phyloP scores from a whole-genome alignment of 64 coral and sea anemone genomes.

The Montipora sp. region DNA sequence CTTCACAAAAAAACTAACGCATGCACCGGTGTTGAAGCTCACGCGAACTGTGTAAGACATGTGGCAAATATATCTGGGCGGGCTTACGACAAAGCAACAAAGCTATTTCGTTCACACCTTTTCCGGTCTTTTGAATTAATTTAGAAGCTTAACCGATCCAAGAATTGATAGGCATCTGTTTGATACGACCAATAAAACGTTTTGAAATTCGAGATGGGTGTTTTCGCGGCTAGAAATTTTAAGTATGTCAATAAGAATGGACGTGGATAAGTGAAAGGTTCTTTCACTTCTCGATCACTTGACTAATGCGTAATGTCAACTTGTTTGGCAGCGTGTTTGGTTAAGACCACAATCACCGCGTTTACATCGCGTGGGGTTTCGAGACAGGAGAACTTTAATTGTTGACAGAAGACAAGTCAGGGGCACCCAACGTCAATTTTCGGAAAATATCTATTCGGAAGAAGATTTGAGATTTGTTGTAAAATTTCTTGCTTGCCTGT shows the following conservation, averaged over 20 bases:
- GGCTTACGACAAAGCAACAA: slow-evolving; percentile 6
- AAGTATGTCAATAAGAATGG: slow-evolving; percentile 32
- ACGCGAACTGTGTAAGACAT: background rate
- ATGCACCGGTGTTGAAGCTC: background rate
- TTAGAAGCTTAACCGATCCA: background rate
- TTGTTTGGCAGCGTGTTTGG: background rate
- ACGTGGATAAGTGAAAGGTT: slow-evolving; percentile 13
- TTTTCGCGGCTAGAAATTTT: slow-evolving; percentile 7
- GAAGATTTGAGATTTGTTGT: too few relatives aligned
- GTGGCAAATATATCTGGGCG: slow-evolving; percentile 5
- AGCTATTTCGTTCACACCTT: slow-evolving; percentile 11
- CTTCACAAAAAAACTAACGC: background rate
- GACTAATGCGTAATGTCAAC: slow-evolving; percentile 33
- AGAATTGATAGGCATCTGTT: background rate
- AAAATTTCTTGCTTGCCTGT: too few relatives aligned
- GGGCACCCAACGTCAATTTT: too few relatives aligned
- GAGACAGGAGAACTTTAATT: background rate
- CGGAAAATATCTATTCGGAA: too few relatives aligned
- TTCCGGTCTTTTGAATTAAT: slow-evolving; percentile 35
- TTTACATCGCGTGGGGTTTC: background rate
- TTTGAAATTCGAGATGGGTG: slow-evolving; percentile 34
- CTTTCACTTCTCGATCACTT: slow-evolving; percentile 5
- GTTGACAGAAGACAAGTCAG: background rate
- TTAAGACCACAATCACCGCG: background rate
- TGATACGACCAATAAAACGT: background rate